These are phyloP conservation scores for Leptobrachium ailaonicum DNA, from an alignment of 2,113 vertebrate species.

Conservation along the genomic window DNA sequence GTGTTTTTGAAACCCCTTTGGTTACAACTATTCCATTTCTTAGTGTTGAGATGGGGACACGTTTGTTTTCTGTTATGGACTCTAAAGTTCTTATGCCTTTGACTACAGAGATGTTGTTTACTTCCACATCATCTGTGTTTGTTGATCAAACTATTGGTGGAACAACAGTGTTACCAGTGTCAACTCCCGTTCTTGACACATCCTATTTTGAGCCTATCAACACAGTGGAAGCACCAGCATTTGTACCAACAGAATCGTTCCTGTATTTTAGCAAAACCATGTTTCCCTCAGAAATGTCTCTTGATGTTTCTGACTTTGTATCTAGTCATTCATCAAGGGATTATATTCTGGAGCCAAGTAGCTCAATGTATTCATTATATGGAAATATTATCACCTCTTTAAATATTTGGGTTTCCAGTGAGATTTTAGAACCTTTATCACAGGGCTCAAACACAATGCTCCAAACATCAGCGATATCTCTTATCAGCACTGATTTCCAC, in stretches of 20 bases:
- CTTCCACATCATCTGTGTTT: background rate
- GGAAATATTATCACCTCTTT: conserved; percentile 18
- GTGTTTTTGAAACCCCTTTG: conserved; percentile 38
- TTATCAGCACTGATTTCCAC: conserved; percentile 41
- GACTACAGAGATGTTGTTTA: background rate
- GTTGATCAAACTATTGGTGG: conserved; percentile 33
- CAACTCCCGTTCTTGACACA: accelerated
- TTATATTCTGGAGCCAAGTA: conserved; percentile 50
- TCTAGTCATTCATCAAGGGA: conserved; percentile 51
- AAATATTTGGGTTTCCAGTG: conserved; percentile 31
- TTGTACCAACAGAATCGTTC: conserved; percentile 52
- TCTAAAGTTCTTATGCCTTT: accelerated
- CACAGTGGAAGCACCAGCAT: conserved; percentile 9
- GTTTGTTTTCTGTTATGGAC: conserved; percentile 6
- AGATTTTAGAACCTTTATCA: conserved; percentile 50
- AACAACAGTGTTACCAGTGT: accelerated
- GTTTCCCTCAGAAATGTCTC: background rate
- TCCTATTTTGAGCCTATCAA: conserved; percentile 4
- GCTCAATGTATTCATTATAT: background rate
- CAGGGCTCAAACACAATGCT: conserved; percentile 46
- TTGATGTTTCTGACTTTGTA: conserved; percentile 44
- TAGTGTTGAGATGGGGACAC: conserved; percentile 13
- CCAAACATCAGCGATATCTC: conserved; percentile 21
- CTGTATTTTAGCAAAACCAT: conserved; percentile 34
- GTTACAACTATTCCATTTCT: conserved; percentile 46